Conservation (phyloP, 2,888 invertebrate genomes). For the Catocala fraxini region DNA sequence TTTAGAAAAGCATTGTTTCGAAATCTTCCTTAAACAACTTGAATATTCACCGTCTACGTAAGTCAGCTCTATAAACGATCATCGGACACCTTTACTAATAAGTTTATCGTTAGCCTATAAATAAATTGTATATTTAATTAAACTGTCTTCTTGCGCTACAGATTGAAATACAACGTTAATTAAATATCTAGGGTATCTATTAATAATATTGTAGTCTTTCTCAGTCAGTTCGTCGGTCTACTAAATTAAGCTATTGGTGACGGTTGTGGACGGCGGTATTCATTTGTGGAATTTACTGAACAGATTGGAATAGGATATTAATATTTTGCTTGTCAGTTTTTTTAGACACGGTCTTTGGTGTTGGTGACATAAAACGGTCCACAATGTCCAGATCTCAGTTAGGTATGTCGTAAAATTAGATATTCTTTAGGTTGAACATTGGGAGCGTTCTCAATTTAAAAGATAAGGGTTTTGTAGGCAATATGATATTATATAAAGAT, state of each 20-base stretch:
- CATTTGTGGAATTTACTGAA: slow-evolving; percentile 32
- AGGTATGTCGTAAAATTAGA: slow-evolving; percentile 1
- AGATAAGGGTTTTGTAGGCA: slow-evolving; percentile 14
- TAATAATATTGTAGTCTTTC: slow-evolving; percentile 24
- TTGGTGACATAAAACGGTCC: too few relatives aligned
- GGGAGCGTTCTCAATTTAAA: slow-evolving; percentile 7
- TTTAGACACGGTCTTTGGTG: too few relatives aligned
- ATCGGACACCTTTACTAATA: too few relatives aligned
- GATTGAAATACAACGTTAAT: slow-evolving; percentile 19
- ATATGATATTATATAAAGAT: slow-evolving; percentile 21
- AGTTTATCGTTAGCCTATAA: too few relatives aligned
- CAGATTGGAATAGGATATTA: slow-evolving; percentile 3
- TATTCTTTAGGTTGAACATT: slow-evolving; percentile 6
- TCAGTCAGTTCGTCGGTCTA: slow-evolving; percentile 20
- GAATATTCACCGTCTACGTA: too few relatives aligned
- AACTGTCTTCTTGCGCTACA: slow-evolving; percentile 2
- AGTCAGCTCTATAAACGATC: too few relatives aligned
- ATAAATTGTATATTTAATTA: slow-evolving; percentile 6
- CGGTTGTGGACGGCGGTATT: slow-evolving; percentile 28
- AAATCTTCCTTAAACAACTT: too few relatives aligned
- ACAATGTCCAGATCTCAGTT: background rate
- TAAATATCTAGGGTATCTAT: slow-evolving; percentile 17
- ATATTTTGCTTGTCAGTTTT: background rate
- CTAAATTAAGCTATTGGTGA: slow-evolving; percentile 29
- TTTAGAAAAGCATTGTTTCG: too few relatives aligned